Percentiles rank a stretch among this genome's conserved stretches.
These are phyloP conservation scores for Drosophila sturtevanti DNA, from an alignment of 1,140 invertebrate genomes.

Conservation along the genomic window DNA sequence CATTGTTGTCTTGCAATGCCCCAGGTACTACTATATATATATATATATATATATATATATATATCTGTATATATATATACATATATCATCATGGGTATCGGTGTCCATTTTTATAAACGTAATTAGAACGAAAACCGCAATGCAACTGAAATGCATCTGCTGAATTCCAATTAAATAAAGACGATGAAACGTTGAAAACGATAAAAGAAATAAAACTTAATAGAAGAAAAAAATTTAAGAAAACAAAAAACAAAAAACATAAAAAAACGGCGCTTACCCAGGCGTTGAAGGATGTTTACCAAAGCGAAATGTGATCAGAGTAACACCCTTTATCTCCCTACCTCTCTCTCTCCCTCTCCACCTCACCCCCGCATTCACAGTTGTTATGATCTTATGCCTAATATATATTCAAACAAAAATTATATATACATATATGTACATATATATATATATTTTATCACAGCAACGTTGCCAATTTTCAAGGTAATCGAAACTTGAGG, in stretches of 20 bases:
- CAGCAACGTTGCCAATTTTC: constrained; percentile 55
- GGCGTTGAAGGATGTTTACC: constrained; percentile 61
- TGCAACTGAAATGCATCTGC: constrained; percentile 68
- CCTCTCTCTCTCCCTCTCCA: neutral
- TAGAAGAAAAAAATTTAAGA: too few species aligned
- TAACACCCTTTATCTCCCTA: neutral
- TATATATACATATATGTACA: too few species aligned
- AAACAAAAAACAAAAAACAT: too few species aligned
- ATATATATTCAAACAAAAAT: neutral
- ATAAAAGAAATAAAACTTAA: too few species aligned
- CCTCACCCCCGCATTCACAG: neutral
- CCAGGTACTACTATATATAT: neutral
- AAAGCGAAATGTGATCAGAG: constrained; percentile 57
- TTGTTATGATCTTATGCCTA: neutral
- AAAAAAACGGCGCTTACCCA: constrained; percentile 46
- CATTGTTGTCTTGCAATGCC: constrained; percentile 1
- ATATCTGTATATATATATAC: constrained; percentile 1
- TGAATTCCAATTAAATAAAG: constrained; percentile 67
- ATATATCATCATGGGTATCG: constrained; percentile 42
- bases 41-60: constrained; percentile 20
- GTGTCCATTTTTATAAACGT: constrained; percentile 51
- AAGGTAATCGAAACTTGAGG: constrained; percentile 49
- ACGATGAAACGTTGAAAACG: neutral
- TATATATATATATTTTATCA: neutral
- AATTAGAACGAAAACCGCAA: constrained; percentile 67